A percentile compares a stretch with the other conserved stretches of the same genome.
Conservation (phyloP, 2,113 vertebrate genomes). For the Corydoras sp. region DNA sequence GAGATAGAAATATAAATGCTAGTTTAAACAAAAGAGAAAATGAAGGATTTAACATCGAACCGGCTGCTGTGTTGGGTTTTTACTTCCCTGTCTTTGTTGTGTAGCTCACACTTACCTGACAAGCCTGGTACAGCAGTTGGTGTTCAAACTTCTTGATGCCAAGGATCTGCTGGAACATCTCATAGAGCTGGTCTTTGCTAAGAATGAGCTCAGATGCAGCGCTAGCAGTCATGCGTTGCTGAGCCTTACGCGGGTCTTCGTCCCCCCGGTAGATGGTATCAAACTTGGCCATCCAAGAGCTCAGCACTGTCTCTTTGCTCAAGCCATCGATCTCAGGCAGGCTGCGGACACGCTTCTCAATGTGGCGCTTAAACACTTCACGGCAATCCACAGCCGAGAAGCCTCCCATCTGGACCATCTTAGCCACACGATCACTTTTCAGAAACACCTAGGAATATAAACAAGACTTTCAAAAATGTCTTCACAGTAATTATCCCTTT, state of each 20-base stretch:
- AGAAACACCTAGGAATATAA: slow-evolving; percentile 81
- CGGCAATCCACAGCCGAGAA: slow-evolving; percentile 91
- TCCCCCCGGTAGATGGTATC: slow-evolving; percentile 97
- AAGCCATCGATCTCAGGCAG: slow-evolving; percentile 94
- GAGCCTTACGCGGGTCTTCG: slow-evolving; percentile 94
- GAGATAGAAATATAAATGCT: too few species aligned
- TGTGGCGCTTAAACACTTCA: slow-evolving; percentile 98
- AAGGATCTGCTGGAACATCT: slow-evolving; percentile 98
- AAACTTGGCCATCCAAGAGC: slow-evolving; percentile 99
- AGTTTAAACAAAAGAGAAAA: too few species aligned
- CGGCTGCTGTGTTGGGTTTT: too few species aligned
- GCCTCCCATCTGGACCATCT: slow-evolving; percentile 96
- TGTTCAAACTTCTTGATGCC: slow-evolving; percentile 99
- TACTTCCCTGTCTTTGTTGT: too few species aligned
- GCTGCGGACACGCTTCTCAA: slow-evolving; percentile 95
- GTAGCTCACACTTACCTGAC: slow-evolving; percentile 76
- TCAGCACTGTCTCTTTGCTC: slow-evolving; percentile 97
- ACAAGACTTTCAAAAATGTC: background rate
- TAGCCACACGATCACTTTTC: slow-evolving; percentile 93
- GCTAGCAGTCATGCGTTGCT: slow-evolving; percentile 94
- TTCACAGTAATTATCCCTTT: background rate
- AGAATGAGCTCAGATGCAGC: slow-evolving; percentile 96
- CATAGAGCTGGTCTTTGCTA: slow-evolving; percentile 97
- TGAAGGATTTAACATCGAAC: too few species aligned
- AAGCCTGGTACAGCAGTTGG: slow-evolving; percentile 95